phyloP scores from a whole-genome alignment of 2,113 vertebrate species.

The Ceratotherium simum region DNA sequence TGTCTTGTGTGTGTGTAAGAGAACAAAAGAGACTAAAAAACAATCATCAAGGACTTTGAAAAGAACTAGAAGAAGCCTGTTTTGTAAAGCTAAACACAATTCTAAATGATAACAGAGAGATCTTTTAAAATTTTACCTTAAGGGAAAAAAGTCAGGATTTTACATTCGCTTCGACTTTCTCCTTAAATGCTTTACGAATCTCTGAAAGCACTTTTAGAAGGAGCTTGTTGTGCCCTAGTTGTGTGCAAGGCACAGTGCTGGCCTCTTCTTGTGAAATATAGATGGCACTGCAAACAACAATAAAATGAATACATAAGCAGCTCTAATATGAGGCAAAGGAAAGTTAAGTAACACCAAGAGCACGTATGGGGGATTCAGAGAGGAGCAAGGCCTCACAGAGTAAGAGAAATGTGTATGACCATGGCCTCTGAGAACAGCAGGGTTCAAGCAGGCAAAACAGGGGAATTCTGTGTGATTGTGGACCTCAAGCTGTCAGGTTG shows the following conservation, averaged over 20 bases:
- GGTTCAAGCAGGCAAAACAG: neutral
- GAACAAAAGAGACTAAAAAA: neutral
- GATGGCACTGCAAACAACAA: neutral
- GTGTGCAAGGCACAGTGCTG: neutral
- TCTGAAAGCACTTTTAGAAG: neutral
- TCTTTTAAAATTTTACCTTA: neutral
- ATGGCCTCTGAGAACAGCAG: neutral
- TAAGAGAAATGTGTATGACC: fast-evolving
- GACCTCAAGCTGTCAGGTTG: neutral
- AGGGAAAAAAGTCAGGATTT: neutral
- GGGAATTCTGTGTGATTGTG: neutral
- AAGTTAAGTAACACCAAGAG: neutral
- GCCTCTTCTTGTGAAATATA: neutral
- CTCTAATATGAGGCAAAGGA: neutral
- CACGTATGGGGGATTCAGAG: neutral
- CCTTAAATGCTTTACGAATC: neutral
- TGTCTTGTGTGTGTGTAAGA: neutral
- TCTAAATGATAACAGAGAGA: neutral
- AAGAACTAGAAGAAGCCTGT: neutral
- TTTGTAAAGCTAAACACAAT: neutral
- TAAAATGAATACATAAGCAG: neutral
- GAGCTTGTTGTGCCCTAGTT: fast-evolving
- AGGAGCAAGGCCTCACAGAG: neutral
- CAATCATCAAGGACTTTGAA: neutral
- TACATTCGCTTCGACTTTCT: neutral